Evolutionary conservation across 2,888 invertebrate genomes (phyloP).

Genomic region (Loripinus fragilis): DNA sequence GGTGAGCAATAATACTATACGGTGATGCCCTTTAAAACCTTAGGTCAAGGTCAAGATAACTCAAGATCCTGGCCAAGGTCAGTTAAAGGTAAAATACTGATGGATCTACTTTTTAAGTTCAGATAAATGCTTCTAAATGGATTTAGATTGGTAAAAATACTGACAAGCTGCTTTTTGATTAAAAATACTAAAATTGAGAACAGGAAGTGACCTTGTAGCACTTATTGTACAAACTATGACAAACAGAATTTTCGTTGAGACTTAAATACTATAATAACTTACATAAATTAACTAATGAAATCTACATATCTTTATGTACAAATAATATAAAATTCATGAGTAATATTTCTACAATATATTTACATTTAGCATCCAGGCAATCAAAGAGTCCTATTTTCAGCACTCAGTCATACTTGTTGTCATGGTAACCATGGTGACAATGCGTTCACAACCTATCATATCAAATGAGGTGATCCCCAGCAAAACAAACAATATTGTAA

Average conservation of each 20-base stretch:
- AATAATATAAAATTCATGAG: slow-evolving; percentile 7
- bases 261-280: slow-evolving; percentile 53
- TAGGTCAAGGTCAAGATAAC: slow-evolving; percentile 23
- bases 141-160: no score
- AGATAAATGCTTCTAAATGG: no score
- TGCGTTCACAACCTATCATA: background rate
- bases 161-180: no score
- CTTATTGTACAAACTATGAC: slow-evolving; percentile 28
- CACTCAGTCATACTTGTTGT: background rate
- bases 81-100: slow-evolving; percentile 58
- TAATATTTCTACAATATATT: background rate
- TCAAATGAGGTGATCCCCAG: no score
- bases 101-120: slow-evolving; percentile 14
- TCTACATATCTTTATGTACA: slow-evolving; percentile 16
- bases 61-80: slow-evolving; percentile 29
- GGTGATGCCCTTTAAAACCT: slow-evolving; percentile 57
- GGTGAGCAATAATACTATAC: slow-evolving; percentile 56
- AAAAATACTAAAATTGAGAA: background rate
- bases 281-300: slow-evolving; percentile 53
- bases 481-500: no score
- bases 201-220: slow-evolving; percentile 28
- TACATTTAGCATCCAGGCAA: background rate
- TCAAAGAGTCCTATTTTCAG: background rate
- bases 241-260: slow-evolving; percentile 42
- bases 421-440: slow-evolving; percentile 8